Conservation (phyloP, 2,113 vertebrate species). For the Leiothrix lutea region DNA sequence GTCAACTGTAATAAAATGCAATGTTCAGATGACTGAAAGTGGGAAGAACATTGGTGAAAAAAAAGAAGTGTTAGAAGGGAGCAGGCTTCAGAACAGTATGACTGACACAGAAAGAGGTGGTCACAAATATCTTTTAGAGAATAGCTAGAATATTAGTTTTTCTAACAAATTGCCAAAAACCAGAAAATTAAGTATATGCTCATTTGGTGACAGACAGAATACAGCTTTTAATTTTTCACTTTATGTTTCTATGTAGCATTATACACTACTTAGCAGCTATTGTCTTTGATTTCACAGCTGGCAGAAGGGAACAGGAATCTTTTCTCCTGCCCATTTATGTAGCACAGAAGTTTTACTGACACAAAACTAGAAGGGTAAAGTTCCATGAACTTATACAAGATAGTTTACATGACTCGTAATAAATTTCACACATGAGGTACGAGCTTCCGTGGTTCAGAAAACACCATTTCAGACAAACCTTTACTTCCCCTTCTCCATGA, state of each 20-base stretch:
- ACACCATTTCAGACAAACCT: background rate
- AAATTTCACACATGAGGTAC: background rate
- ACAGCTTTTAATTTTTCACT: background rate
- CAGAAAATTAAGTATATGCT: background rate
- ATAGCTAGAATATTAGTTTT: background rate
- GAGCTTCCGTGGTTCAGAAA: background rate
- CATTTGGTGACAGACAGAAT: background rate
- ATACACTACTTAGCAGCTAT: background rate
- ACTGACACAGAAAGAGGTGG: background rate
- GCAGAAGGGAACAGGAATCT: background rate
- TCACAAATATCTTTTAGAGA: background rate
- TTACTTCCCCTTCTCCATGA: background rate
- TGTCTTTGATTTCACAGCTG: background rate
- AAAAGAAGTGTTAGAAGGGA: background rate
- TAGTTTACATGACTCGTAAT: background rate
- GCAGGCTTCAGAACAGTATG: background rate
- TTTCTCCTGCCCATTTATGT: background rate
- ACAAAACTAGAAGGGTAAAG: background rate
- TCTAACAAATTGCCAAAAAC: background rate
- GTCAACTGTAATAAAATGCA: background rate
- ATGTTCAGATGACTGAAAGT: background rate
- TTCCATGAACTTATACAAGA: background rate
- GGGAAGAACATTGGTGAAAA: background rate
- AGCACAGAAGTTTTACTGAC: background rate
- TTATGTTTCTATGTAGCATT: background rate